Conservation (phyloP, 2,113 vertebrate genomes). For the Cygnus buccinator region DNA sequence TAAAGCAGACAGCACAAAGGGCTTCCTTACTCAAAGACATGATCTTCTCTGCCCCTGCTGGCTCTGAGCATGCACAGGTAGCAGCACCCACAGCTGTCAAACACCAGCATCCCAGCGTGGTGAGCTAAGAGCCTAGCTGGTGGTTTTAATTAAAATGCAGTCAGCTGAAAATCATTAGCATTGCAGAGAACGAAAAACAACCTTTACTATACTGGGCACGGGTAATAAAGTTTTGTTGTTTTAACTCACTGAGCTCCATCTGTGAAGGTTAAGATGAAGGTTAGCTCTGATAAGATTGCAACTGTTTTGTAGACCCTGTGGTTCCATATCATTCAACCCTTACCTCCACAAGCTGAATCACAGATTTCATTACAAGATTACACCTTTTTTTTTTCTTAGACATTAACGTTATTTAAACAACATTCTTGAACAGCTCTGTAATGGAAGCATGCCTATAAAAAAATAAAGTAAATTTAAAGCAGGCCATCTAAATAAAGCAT, state of each 20-base stretch:
- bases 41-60: rapidly evolving
- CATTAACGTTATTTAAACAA: conserved; percentile 3
- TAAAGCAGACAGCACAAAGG: rapidly evolving
- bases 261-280: conserved; percentile 67
- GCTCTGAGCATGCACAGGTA: neutral
- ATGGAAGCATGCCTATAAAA: conserved; percentile 24
- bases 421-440: neutral
- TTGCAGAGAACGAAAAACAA: conserved; percentile 53
- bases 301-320: neutral
- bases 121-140: conserved; percentile 43
- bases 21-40: neutral
- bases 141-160: conserved; percentile 78
- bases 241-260: conserved; percentile 49
- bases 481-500: neutral
- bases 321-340: neutral
- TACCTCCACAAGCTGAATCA: neutral
- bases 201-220: conserved; percentile 49
- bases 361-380: neutral
- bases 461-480: conserved; percentile 38
- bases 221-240: conserved; percentile 66
- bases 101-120: neutral
- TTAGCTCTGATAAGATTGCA: neutral
- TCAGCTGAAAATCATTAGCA: conserved; percentile 77
- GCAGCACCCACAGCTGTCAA: rapidly evolving
- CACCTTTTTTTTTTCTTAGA: neutral